phyloP scores from a whole-genome alignment of 1,140 invertebrate genomes.

The honey bee (Apis mellifera) region Amel_HAv3.1 CM009932.2:4074501-4075000 shows the following conservation, averaged over 20 bases:
- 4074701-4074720: no score
- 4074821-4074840: not conserved
- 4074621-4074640: no score
- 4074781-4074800: no score
- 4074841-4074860: constrained; percentile 13
- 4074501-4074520: no score
- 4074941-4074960: not conserved
- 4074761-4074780: not conserved
- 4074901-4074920: not conserved
- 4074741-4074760: not conserved
- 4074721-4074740: not conserved
- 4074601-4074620: no score
- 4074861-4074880: not conserved
- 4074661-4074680: no score
- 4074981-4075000: not conserved
- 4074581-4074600: no score
- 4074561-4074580: no score
- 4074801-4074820: not conserved
- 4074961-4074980: not conserved
- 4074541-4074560: no score
- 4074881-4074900: not conserved
- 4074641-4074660: no score
- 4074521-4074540: no score
- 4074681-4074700: no score
- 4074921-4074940: not conserved